phyloP scores from a whole-genome alignment of 2,888 invertebrate species.

The Diaphora mendica region DNA sequence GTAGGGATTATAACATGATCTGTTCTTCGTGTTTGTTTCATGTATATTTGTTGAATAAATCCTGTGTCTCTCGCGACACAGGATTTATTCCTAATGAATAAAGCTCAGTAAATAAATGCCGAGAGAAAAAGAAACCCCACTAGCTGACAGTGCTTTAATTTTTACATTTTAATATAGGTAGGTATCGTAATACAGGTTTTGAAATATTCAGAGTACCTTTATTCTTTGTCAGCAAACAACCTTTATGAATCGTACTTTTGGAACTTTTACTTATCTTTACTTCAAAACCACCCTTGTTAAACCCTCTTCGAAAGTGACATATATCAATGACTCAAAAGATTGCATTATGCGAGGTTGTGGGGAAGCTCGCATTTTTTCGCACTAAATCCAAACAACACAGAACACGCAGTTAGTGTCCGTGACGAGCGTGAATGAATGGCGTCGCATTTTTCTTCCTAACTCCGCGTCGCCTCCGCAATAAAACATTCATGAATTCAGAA shows the following conservation, averaged over 20 bases:
- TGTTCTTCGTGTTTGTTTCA: background rate
- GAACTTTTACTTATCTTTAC: conserved; percentile 24
- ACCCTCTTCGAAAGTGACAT: conserved; percentile 45
- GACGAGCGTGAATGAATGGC: conserved; percentile 82
- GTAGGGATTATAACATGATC: background rate
- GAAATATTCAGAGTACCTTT: background rate
- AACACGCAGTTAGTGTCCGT: conserved; percentile 82
- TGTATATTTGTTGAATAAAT: no score
- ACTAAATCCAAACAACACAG: conserved; percentile 79
- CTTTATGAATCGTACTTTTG: conserved; percentile 16
- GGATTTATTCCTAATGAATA: no score
- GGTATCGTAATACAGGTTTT: background rate
- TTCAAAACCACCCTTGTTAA: conserved; percentile 24
- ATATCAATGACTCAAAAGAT: conserved; percentile 69
- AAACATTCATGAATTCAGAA: conserved; percentile 83
- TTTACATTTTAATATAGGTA: background rate
- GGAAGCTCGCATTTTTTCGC: conserved; percentile 70
- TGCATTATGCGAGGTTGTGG: conserved; percentile 64
- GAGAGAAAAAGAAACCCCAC: background rate
- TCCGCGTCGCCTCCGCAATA: conserved; percentile 76
- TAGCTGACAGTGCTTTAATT: no score
- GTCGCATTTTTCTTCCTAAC: conserved; percentile 80
- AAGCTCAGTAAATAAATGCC: background rate
- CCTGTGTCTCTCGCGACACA: no score
- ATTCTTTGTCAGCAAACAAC: conserved; percentile 15